Evolutionary conservation across 2,888 invertebrate genomes (phyloP).

Genomic region (Drosophila histrio): DNA sequence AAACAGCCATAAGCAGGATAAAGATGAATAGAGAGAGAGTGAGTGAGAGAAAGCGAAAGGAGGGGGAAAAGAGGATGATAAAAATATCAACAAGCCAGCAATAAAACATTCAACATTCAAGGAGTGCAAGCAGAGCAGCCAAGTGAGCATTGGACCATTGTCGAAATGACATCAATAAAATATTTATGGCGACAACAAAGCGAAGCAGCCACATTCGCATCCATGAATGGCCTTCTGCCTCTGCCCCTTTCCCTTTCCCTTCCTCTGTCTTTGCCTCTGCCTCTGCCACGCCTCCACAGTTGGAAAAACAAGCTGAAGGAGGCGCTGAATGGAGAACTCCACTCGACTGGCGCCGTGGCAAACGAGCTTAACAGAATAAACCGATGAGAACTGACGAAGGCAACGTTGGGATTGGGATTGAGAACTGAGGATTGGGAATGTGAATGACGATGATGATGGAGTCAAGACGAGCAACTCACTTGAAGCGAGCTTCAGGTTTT

Average conservation of each 20-base stretch:
- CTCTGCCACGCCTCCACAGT: conserved; percentile 15
- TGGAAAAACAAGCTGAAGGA: conserved; percentile 44
- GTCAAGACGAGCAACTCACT: conserved; percentile 31
- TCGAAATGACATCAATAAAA: conserved; percentile 77
- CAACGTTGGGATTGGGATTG: background rate
- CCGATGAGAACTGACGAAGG: conserved; percentile 44
- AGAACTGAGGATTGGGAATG: conserved; percentile 8
- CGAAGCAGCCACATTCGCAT: conserved; percentile 35
- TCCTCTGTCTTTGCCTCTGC: conserved; percentile 2
- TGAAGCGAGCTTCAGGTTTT: conserved; percentile 40
- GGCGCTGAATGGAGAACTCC: conserved; percentile 36
- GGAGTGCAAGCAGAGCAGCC: conserved; percentile 41
- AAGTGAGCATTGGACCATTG: conserved; percentile 69
- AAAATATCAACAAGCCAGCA: conserved; percentile 69
- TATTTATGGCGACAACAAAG: conserved; percentile 65
- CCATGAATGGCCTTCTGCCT: conserved; percentile 47
- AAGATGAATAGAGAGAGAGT: background rate
- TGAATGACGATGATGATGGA: background rate
- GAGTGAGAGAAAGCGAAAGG: background rate
- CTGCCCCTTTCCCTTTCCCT: background rate
- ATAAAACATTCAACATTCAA: conserved; percentile 58
- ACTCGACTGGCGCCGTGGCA: conserved; percentile 59
- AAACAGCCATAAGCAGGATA: conserved; percentile 38
- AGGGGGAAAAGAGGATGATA: conserved; percentile 43
- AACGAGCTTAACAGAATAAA: conserved; percentile 72